These are phyloP conservation scores for Hylyphantes graminicola DNA, from an alignment of 1,140 invertebrate species.

Conservation along the genomic window DNA sequence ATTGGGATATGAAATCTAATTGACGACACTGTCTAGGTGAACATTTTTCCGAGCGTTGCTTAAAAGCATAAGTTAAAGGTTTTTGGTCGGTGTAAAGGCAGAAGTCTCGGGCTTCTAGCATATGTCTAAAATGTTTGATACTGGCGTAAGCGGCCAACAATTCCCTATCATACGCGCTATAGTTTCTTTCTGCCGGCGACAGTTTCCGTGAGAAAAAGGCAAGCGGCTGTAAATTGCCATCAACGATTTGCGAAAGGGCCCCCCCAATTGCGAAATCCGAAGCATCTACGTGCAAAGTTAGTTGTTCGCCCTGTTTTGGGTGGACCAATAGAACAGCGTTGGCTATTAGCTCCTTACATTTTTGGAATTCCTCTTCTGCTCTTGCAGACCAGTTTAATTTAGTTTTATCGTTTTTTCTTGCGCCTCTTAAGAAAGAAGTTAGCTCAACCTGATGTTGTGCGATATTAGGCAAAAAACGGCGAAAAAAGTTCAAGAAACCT, in stretches of 20 bases:
- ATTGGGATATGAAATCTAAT: slow-evolving; percentile 65
- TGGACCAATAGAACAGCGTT: slow-evolving; percentile 25
- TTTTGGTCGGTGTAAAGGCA: slow-evolving; percentile 64
- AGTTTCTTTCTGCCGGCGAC: slow-evolving; percentile 44
- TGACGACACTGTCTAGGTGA: slow-evolving; percentile 60
- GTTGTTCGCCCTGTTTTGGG: slow-evolving; percentile 39
- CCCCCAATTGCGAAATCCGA: slow-evolving; percentile 37
- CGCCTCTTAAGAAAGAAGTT: slow-evolving; percentile 2
- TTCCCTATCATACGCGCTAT: slow-evolving; percentile 64
- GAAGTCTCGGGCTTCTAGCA: slow-evolving; percentile 67
- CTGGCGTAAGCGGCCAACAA: slow-evolving; percentile 69
- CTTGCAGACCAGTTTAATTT: slow-evolving; percentile 60
- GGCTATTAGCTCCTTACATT: slow-evolving; percentile 66
- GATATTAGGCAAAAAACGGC: not conserved
- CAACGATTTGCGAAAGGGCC: slow-evolving; percentile 36
- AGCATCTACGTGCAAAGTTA: slow-evolving; percentile 58
- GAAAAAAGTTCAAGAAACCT: slow-evolving; percentile 33
- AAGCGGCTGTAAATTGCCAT: slow-evolving; percentile 48
- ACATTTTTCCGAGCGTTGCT: slow-evolving; percentile 59
- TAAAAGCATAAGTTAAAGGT: slow-evolving; percentile 63
- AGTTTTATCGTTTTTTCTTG: slow-evolving; percentile 13
- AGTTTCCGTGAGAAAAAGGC: slow-evolving; percentile 59
- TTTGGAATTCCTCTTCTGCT: too few species aligned
- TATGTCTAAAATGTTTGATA: slow-evolving; percentile 68
- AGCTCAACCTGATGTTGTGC: not conserved